Conservation (phyloP, 1,140 invertebrate genomes). For the Drosophila kikkawai region DNA sequence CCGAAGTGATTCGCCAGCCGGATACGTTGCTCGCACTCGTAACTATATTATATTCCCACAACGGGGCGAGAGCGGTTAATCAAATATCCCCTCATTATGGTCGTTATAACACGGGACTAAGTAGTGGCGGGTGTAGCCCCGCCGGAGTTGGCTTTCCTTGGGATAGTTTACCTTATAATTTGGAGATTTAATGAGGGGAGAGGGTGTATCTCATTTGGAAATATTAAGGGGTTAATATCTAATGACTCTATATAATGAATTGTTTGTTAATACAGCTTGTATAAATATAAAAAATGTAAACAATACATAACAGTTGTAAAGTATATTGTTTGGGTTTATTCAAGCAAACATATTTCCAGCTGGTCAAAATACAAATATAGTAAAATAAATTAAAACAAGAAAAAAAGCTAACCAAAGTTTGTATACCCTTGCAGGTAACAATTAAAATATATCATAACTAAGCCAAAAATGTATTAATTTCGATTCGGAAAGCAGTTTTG, state of each 20-base stretch:
- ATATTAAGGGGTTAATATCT: slow-evolving; percentile 4
- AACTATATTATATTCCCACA: slow-evolving; percentile 48
- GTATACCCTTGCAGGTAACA: no score
- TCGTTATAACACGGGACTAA: slow-evolving; percentile 31
- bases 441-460: no score
- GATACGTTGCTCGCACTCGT: slow-evolving; percentile 40
- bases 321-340: neutral
- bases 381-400: no score
- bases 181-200: slow-evolving; percentile 1
- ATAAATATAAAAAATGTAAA: neutral
- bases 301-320: neutral
- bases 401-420: no score
- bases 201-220: neutral
- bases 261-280: neutral
- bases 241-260: neutral
- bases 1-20: slow-evolving; percentile 55
- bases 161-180: slow-evolving; percentile 26
- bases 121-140: slow-evolving; percentile 1
- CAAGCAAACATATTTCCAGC: neutral
- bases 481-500: no score
- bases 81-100: slow-evolving; percentile 54
- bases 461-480: no score
- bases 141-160: neutral
- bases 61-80: slow-evolving; percentile 58
- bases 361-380: neutral